Evolutionary conservation across 2,888 invertebrate species (phyloP).

Genomic region (Melitaea athalia): DNA sequence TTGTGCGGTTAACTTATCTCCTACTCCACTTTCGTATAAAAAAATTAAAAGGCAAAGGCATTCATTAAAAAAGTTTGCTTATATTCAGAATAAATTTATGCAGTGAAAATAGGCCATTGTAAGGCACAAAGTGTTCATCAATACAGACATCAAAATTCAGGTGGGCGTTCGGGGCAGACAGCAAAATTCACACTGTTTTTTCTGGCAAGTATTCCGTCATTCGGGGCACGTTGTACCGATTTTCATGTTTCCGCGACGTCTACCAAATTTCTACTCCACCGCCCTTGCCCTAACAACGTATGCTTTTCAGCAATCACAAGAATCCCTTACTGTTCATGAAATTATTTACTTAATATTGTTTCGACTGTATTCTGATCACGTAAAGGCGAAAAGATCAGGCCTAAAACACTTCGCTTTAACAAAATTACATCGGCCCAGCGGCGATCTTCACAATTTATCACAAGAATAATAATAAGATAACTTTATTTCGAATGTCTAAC

Average conservation of each 20-base stretch:
- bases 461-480: conserved; percentile 14
- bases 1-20: too few relatives aligned
- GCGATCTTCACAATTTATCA: conserved; percentile 21
- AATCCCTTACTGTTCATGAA: conserved; percentile 61
- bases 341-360: conserved; percentile 61
- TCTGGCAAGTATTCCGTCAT: conserved; percentile 34
- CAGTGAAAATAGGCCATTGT: conserved; percentile 3
- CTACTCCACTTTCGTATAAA: too few relatives aligned
- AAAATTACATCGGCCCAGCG: conserved; percentile 28
- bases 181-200: conserved; percentile 29
- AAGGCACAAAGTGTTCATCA: conserved; percentile 20
- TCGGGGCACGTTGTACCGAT: conserved; percentile 63
- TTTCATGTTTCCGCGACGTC: conserved; percentile 61
- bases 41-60: too few relatives aligned
- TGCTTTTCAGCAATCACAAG: conserved; percentile 50
- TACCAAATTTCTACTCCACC: conserved; percentile 59
- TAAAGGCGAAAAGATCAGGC: conserved; percentile 29
- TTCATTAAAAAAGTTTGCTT: not conserved
- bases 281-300: conserved; percentile 51
- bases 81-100: not conserved
- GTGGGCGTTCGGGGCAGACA: conserved; percentile 26
- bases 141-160: conserved; percentile 27
- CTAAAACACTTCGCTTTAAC: conserved; percentile 36
- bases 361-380: conserved; percentile 31
- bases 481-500: conserved; percentile 10